Base-by-base conservation (phyloP, 2,888 invertebrate genomes). In the Rhagophthalmus giganteus region DNA sequence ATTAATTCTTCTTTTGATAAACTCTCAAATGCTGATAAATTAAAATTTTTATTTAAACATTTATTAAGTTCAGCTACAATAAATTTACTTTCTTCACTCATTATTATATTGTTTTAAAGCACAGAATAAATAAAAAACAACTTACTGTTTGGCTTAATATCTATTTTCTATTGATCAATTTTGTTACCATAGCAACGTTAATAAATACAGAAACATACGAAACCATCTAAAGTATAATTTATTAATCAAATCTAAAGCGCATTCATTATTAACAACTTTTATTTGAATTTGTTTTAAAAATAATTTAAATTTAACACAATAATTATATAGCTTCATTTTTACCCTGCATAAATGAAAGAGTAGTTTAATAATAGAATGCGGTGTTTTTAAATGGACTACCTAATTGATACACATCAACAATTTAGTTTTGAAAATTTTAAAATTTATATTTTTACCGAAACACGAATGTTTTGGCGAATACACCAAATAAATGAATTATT, bases 1-100 rank as follows among this genome's bases (percentile, higher is more conserved):
- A 94, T 73, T 48, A 93, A 76, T 65, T 88, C 85, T 55, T 87
- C 84, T 32, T 86, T 82, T 53, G 83, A 83, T 50, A 93, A 74
- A 2, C 89, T 83, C 76, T 93, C 93, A 73, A 94, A 92, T 60
- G 88, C 88, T 65, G 94, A 89, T 53, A 93, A 75, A 67, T 90
- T 92, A 66, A 86, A 88, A 66, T 82, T 86, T 63, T 85, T 85
- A 39, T 81, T 82, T 61, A 91, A 82, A 33, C 81, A 77, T 61
- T 83, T 80, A 70, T 90, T 91, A 54, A 93, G 69, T 73, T 87
- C 88, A 54, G 80, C 81, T 32, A 92, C 84, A 55, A 86, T 81
- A 63, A 79, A 82, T 73, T 86, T 86, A 59, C 85, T 77, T 72
- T 82, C 81, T 58, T 86, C 85, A 31, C 81, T 81, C 85, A 85